phyloP scores from a whole-genome alignment of 2,113 vertebrate species.

The Bos indicus region DNA sequence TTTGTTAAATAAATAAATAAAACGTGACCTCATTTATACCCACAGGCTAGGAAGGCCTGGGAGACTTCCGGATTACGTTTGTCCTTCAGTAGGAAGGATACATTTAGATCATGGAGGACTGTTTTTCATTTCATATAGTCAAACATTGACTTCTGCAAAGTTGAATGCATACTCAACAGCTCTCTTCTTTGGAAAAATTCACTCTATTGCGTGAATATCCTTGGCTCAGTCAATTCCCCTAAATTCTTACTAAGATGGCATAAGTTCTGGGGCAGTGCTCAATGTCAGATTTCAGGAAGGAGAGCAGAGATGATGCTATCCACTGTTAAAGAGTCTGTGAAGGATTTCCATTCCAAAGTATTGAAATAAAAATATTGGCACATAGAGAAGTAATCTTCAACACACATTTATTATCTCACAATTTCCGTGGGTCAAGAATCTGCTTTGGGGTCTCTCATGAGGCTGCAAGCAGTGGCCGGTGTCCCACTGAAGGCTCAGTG shows the following conservation, averaged over 20 bases:
- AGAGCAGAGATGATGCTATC: background rate
- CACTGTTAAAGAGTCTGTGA: background rate
- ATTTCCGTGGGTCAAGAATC: background rate
- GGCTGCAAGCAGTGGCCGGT: background rate
- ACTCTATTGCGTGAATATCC: background rate
- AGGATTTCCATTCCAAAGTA: background rate
- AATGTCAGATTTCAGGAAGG: background rate
- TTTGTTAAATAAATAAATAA: slow-evolving; percentile 53
- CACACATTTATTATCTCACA: background rate
- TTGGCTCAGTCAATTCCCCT: background rate
- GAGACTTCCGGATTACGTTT: background rate
- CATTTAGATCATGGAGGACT: background rate
- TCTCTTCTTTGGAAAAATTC: slow-evolving; percentile 26
- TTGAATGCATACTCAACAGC: background rate
- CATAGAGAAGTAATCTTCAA: background rate
- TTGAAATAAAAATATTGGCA: background rate
- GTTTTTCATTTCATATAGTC: slow-evolving; percentile 23
- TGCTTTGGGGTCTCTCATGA: background rate
- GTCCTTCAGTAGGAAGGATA: background rate
- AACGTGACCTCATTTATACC: background rate
- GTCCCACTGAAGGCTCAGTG: background rate
- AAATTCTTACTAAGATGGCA: background rate
- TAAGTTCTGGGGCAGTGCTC: background rate
- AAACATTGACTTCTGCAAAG: background rate
- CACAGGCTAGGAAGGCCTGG: background rate